phyloP scores from a whole-genome alignment of 2,888 invertebrate species.

The Microplitis manilae region DNA sequence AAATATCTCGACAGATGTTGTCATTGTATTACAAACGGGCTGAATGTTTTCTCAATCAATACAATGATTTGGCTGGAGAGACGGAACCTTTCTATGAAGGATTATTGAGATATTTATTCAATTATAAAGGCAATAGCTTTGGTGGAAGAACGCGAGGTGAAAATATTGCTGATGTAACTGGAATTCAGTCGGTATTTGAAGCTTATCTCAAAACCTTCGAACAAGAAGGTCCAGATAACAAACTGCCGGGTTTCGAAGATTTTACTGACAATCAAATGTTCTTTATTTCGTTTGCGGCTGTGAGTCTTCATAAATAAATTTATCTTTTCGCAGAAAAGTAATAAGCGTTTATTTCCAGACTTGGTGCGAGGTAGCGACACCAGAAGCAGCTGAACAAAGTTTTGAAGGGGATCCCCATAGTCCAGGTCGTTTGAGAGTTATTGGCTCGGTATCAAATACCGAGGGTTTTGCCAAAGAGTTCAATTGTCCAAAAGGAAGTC shows the following conservation, averaged over 20 bases:
- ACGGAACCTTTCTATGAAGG: slow-evolving; percentile 15
- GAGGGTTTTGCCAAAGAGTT: slow-evolving; percentile 44
- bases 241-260: slow-evolving; percentile 78
- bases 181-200: slow-evolving; percentile 81
- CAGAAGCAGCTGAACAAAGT: slow-evolving; percentile 8
- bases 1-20: slow-evolving; percentile 35
- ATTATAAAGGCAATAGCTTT: neutral
- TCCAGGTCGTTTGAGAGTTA: slow-evolving; percentile 39
- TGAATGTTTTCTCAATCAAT: slow-evolving; percentile 46
- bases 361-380: slow-evolving; percentile 21
- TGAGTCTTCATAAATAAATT: slow-evolving; percentile 11
- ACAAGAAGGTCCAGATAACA: slow-evolving; percentile 59
- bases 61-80: slow-evolving; percentile 35
- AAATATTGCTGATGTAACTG: slow-evolving; percentile 91
- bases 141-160: slow-evolving; percentile 69
- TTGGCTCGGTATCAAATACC: slow-evolving; percentile 44
- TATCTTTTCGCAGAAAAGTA: too few relatives aligned
- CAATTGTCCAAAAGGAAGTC: slow-evolving; percentile 43
- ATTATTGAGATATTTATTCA: neutral
- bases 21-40: slow-evolving; percentile 44
- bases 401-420: slow-evolving; percentile 33
- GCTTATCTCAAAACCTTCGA: slow-evolving; percentile 73
- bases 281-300: slow-evolving; percentile 75
- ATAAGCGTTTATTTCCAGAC: neutral
- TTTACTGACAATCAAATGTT: slow-evolving; percentile 81